Percentiles rank a stretch among this genome's conserved stretches.
Evolutionary conservation across 1,140 invertebrate genomes (phyloP).

Genomic region (Chlorops oryzae): DNA sequence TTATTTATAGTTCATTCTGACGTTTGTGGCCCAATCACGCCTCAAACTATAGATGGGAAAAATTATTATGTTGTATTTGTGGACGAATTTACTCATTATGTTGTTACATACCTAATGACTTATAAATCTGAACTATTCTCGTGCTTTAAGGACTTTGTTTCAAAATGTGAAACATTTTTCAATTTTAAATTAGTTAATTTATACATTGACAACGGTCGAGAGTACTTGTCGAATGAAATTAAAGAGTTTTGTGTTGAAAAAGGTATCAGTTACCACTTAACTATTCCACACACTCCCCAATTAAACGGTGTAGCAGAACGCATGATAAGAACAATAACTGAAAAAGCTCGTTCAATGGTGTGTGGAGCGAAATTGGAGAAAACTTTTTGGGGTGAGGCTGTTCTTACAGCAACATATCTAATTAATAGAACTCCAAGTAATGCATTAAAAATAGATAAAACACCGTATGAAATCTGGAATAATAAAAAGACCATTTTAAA

Average conservation of each 20-base stretch:
- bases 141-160: conserved; percentile 33
- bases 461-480: too few relatives aligned
- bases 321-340: conserved; percentile 47
- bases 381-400: conserved; percentile 44
- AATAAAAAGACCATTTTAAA: too few relatives aligned
- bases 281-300: conserved; percentile 49
- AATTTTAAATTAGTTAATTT: conserved; percentile 39
- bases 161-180: conserved; percentile 37
- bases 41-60: conserved; percentile 32
- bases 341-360: conserved; percentile 47
- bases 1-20: conserved; percentile 46
- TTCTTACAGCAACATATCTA: conserved; percentile 31
- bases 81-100: conserved; percentile 43
- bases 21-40: conserved; percentile 48
- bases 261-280: conserved; percentile 50
- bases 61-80: conserved; percentile 45
- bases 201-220: conserved; percentile 25
- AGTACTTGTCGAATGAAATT: conserved; percentile 21
- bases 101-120: conserved; percentile 32
- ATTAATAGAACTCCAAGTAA: conserved; percentile 15
- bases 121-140: conserved; percentile 39
- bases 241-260: conserved; percentile 41
- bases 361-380: conserved; percentile 28
- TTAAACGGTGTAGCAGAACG: conserved; percentile 51
- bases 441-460: conserved; percentile 17